Percentiles rank a stretch among this genome's conserved stretches.
Conservation (phyloP, 2,113 vertebrate genomes). For the Triplophysa siluroides region DNA sequence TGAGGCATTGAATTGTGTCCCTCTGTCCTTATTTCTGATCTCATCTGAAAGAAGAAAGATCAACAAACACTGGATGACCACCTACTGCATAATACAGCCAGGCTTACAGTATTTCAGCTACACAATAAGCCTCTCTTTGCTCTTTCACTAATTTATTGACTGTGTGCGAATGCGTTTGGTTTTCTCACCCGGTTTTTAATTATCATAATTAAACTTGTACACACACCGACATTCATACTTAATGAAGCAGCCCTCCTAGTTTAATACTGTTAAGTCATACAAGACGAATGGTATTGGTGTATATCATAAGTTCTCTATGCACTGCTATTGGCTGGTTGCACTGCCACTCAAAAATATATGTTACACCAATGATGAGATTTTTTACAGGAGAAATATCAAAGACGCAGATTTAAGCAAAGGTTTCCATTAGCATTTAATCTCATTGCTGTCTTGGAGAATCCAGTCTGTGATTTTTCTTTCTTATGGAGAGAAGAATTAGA, state of each 20-base stretch:
- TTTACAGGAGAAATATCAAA: no score
- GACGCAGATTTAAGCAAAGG: neutral
- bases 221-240: neutral
- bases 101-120: neutral
- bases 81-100: neutral
- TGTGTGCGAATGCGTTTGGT: conserved; percentile 1
- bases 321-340: no score
- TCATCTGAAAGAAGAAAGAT: neutral
- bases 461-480: neutral
- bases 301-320: no score
- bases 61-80: neutral
- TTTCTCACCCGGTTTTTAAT: neutral
- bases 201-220: neutral
- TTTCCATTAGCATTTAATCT: neutral
- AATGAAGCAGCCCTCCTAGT: neutral
- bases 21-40: neutral
- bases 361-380: no score
- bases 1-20: neutral
- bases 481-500: neutral
- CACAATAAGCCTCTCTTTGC: neutral
- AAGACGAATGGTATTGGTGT: no score
- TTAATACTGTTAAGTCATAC: neutral
- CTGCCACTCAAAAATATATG: no score
- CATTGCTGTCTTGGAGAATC: neutral
- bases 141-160: neutral